phyloP scores from a whole-genome alignment of 2,113 vertebrate species.

The Nesoenas mayeri region DNA sequence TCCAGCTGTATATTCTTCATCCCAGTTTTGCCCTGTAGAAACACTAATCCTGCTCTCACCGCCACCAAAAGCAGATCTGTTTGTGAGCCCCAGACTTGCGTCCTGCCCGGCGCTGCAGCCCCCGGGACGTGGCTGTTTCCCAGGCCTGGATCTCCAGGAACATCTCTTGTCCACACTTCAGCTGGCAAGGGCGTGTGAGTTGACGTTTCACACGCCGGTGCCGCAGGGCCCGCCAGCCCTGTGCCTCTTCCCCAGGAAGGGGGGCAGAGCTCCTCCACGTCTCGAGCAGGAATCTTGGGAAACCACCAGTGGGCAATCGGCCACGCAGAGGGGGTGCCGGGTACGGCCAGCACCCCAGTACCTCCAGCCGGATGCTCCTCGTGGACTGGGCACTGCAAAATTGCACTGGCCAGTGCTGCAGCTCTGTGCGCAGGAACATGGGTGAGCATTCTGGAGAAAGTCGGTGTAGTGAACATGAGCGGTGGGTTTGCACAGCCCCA shows the following conservation, averaged over 20 bases:
- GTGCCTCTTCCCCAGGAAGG: not conserved
- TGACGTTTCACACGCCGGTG: rapidly evolving
- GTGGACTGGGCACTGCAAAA: not conserved
- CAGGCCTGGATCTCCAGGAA: not conserved
- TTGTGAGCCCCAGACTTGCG: rapidly evolving
- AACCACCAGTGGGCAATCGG: not conserved
- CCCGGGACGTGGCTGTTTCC: not conserved
- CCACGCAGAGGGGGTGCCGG: not conserved
- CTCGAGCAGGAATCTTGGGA: not conserved
- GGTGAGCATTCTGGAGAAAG: too few relatives aligned
- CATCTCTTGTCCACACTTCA: not conserved
- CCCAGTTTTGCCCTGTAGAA: not conserved
- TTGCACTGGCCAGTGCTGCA: rapidly evolving
- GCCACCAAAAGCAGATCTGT: rapidly evolving
- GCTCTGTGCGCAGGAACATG: not conserved
- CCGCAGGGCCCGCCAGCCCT: rapidly evolving
- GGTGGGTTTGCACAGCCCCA: too few relatives aligned
- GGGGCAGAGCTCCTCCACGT: not conserved
- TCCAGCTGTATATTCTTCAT: not conserved
- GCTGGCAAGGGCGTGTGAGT: not conserved
- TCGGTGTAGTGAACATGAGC: too few relatives aligned
- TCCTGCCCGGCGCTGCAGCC: too few relatives aligned
- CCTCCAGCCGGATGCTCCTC: not conserved
- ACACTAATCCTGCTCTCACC: rapidly evolving
- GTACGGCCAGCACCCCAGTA: too few relatives aligned